A percentile compares a stretch with the other conserved stretches of the same genome.
phyloP scores from a whole-genome alignment of 1,140 invertebrate genomes.

The Anoplophora glabripennis region DNA sequence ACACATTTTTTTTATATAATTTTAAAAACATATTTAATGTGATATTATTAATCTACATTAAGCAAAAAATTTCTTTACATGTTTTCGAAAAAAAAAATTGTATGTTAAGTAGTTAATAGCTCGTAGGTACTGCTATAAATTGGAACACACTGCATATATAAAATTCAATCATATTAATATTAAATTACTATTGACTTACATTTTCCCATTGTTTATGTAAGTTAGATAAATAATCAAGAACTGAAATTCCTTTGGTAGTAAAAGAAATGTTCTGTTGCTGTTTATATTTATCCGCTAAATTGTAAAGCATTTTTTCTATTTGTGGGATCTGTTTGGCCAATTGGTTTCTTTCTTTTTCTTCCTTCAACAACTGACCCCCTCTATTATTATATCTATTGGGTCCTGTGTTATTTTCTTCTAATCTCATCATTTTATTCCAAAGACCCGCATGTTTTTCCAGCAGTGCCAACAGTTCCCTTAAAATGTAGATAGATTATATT shows the following conservation, averaged over 20 bases:
- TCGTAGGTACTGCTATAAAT: too few species aligned
- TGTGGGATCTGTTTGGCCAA: conserved; percentile 56
- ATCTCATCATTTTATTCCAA: conserved; percentile 42
- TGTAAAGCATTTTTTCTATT: conserved; percentile 61
- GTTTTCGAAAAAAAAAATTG: background rate
- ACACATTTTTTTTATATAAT: background rate
- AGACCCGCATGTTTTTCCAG: conserved; percentile 47
- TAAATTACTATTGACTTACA: conserved; percentile 28
- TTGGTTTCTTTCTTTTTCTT: conserved; percentile 78
- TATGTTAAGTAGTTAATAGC: background rate
- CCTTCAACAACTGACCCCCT: conserved; percentile 75
- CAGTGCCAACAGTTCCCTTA: conserved; percentile 60
- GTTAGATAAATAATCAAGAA: conserved; percentile 29
- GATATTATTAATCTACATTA: background rate
- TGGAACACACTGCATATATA: background rate
- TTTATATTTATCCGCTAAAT: conserved; percentile 55
- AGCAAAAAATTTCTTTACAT: background rate
- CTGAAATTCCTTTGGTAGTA: conserved; percentile 55
- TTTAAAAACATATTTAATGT: background rate
- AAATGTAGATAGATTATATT: conserved; percentile 12
- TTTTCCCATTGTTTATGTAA: conserved; percentile 26
- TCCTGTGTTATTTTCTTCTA: conserved; percentile 69
- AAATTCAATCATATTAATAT: background rate
- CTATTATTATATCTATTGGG: conserved; percentile 80
- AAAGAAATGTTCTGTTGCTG: conserved; percentile 53